These are phyloP conservation scores for Zonotrichia leucophrys DNA, from an alignment of 2,113 vertebrate species.

Conservation along the genomic window DNA sequence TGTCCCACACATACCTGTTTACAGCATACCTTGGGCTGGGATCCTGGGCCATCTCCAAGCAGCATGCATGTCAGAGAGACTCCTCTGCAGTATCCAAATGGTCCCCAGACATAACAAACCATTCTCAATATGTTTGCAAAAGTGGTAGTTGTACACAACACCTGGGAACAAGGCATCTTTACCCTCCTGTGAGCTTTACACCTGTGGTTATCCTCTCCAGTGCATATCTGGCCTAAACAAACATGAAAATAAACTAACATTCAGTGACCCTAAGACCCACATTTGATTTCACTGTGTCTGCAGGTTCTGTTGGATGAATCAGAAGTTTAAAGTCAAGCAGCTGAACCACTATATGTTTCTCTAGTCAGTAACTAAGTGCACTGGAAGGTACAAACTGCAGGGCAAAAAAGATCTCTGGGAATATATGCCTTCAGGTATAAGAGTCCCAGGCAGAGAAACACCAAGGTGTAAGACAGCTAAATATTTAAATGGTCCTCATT, in stretches of 20 bases:
- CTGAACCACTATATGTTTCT: background rate
- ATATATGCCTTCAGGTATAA: background rate
- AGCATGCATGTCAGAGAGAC: background rate
- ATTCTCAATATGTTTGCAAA: background rate
- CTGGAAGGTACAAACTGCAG: background rate
- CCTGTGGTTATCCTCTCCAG: background rate
- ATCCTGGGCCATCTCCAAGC: background rate
- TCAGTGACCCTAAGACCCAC: background rate
- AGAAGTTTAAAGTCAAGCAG: background rate
- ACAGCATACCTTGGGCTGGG: background rate
- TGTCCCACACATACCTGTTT: background rate
- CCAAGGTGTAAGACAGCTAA: background rate
- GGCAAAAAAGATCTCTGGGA: background rate
- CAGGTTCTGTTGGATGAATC: background rate
- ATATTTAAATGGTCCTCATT: background rate
- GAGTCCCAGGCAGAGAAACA: background rate
- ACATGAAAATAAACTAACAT: background rate
- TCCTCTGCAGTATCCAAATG: background rate
- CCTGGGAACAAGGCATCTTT: background rate
- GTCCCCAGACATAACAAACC: background rate
- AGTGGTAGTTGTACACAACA: background rate
- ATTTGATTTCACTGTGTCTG: background rate
- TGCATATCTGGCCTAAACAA: background rate
- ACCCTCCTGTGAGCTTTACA: background rate
- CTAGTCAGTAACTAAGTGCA: background rate